These are phyloP conservation scores for Malurus splendens DNA, from an alignment of 2,797 vertebrate genomes.

Conservation along the genomic window DNA sequence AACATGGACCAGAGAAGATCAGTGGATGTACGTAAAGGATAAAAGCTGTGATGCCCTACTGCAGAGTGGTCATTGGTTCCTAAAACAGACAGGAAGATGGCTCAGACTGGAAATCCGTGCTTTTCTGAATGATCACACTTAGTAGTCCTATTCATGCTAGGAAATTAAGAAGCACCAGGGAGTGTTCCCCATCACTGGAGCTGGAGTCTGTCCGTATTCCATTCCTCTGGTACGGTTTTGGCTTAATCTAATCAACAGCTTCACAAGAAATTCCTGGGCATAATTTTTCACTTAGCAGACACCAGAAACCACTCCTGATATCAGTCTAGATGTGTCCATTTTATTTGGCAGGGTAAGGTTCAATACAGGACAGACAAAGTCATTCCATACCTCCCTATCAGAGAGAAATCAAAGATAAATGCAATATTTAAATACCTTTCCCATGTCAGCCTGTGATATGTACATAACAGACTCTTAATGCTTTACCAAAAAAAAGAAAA, in stretches of 20 bases:
- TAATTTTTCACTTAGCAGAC: not conserved
- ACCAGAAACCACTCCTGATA: not conserved
- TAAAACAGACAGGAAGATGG: not conserved
- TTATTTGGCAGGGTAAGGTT: not conserved
- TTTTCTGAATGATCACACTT: not conserved
- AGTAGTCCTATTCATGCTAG: not conserved
- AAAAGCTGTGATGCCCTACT: not conserved
- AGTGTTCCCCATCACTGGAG: not conserved
- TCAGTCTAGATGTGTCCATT: not conserved
- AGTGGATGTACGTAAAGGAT: accelerated
- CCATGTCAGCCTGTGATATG: not conserved
- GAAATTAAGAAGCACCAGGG: not conserved
- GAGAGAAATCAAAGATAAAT: not conserved
- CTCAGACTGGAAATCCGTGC: not conserved
- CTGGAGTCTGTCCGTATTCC: not conserved
- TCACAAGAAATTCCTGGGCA: not conserved
- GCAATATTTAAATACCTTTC: not conserved
- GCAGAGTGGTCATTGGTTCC: not conserved
- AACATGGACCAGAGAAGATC: not conserved
- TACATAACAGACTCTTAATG: not conserved
- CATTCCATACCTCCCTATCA: not conserved
- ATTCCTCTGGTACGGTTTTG: not conserved
- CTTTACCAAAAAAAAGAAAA: not conserved
- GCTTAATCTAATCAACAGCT: not conserved
- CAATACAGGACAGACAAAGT: not conserved